A percentile compares a stretch with the other conserved stretches of the same genome.
phyloP scores from a whole-genome alignment of 2,797 vertebrate species.

The Tragopan temminckii region DNA sequence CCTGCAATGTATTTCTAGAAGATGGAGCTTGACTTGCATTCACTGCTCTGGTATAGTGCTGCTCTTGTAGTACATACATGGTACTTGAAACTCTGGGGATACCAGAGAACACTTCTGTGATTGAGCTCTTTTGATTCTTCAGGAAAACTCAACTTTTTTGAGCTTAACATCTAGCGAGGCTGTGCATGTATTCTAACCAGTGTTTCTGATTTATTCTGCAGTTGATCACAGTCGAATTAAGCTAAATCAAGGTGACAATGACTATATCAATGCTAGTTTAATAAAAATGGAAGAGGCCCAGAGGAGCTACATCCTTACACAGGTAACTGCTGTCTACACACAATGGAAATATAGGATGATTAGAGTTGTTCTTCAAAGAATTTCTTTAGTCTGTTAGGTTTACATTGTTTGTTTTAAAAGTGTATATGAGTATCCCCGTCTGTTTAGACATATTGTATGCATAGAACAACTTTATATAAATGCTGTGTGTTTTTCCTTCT shows the following conservation, averaged over 20 bases:
- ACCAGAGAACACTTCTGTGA: neutral
- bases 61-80: neutral
- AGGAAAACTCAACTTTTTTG: neutral
- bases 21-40: rapidly evolving
- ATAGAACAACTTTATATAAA: neutral
- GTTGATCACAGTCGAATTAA: conserved; percentile 98
- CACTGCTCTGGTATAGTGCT: neutral
- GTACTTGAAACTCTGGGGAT: too few relatives aligned
- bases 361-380: neutral
- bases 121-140: neutral
- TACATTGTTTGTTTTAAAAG: neutral
- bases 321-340: conserved; percentile 82
- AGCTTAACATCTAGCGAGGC: neutral
- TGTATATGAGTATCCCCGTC: neutral
- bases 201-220: conserved; percentile 76
- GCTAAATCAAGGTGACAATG: conserved; percentile 91
- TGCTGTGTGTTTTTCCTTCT: neutral
- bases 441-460: neutral
- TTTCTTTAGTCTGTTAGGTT: neutral
- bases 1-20: neutral
- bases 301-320: conserved; percentile 98
- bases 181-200: conserved; percentile 27
- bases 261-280: conserved; percentile 98
- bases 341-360: neutral
- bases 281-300: conserved; percentile 95